phyloP scores from a whole-genome alignment of 92 coral and sea anemone species.

The Zoanthus solanderi region DNA sequence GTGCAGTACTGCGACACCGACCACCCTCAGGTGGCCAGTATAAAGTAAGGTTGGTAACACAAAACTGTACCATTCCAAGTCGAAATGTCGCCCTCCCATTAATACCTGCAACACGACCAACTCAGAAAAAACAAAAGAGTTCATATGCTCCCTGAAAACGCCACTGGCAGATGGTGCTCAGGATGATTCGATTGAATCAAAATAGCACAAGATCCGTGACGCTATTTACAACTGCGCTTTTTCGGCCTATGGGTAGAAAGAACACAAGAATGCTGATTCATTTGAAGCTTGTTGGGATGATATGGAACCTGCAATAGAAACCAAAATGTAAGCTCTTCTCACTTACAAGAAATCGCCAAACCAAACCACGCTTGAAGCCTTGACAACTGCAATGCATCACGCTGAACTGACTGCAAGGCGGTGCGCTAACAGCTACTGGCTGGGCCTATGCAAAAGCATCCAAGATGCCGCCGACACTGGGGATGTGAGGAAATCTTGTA shows the following conservation, averaged over 20 bases:
- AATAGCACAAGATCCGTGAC: conserved; percentile 30
- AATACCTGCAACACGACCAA: neutral
- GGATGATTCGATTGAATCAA: conserved; percentile 5
- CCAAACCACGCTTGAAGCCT: conserved; percentile 17
- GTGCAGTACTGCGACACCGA: neutral
- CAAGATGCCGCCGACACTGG: conserved; percentile 28
- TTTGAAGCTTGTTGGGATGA: conserved; percentile 19
- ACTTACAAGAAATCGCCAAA: conserved; percentile 10
- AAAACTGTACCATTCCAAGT: neutral
- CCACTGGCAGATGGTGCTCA: neutral
- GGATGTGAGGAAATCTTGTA: neutral
- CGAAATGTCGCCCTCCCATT: too few species aligned
- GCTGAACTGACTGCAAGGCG: conserved; percentile 16
- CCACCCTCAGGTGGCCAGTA: too few species aligned
- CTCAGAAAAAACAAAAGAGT: neutral
- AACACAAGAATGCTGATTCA: neutral
- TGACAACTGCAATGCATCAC: conserved; percentile 6
- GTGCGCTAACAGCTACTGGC: conserved; percentile 19
- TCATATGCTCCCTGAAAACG: neutral
- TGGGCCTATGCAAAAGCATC: conserved; percentile 1
- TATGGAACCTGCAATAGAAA: conserved; percentile 15
- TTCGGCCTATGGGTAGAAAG: conserved; percentile 11
- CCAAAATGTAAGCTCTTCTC: conserved; percentile 3
- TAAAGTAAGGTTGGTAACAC: neutral
- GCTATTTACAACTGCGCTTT: conserved; percentile 8